Base-by-base conservation (phyloP, 2,888 invertebrate genomes). In the Trachelus stipa region DNA sequence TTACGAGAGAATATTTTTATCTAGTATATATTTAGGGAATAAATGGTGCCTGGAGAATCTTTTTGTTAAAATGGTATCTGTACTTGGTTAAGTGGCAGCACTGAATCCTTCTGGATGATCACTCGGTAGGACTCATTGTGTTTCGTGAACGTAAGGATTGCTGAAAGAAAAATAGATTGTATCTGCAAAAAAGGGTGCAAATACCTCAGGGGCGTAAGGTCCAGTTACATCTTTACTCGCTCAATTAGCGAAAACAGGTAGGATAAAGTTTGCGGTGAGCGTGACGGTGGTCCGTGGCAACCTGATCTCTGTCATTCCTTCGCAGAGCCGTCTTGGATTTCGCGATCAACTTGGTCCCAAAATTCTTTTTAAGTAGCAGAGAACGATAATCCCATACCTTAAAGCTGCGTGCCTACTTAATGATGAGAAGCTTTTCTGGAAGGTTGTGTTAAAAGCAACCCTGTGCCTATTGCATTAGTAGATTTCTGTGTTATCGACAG, bases 191-290 rank as follows among this genome's bases (percentile, higher is more conserved):
- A 89, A 87, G 88, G 85, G 87, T 87, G 89, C 87, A 90, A 90
- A 91, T 91, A 91, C 89, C 90, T 89, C 84, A 84, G 85, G 87
- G 87, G 88, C 88, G 89, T 87, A 86, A 90, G 91, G 90, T 91
- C 91, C 90, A 91, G 90, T 91, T 91, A 91, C 91, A 88, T 91
- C 88, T 90, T 91, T 91, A 90, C 90, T 90, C 91, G 90, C 89
- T 91, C 91, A 91, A 91, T 91, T 91, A 91, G 89, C 90, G 87
- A 91, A 91, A 91, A 91, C 90, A 89, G 90, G 88, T 90, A 90
- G 90, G 90, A 89, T 90, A 88, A 90, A 87, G 88, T 91, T 85
- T 88, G 88, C 89, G 87, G 88, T 84, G 85, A 86, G 85, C 87
- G 85, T 87, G 86, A 87, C 85, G 90, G 91, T 91, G 91, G 91